Percentiles rank a stretch among this genome's conserved stretches.
Conservation (phyloP, 2,797 vertebrate species). For the Schizopygopsis pylzovi region DNA sequence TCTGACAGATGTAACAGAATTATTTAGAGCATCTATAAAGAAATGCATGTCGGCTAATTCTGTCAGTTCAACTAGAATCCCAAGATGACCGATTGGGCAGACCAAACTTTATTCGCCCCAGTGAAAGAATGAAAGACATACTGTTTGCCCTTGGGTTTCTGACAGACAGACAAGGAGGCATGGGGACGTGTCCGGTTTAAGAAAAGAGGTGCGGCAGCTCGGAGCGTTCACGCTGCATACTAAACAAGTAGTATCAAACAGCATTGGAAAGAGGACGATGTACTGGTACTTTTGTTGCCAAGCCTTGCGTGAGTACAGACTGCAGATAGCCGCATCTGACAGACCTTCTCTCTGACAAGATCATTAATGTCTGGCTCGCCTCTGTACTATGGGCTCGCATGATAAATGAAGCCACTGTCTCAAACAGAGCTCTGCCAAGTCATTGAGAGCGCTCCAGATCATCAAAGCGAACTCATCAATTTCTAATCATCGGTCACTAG, state of each 20-base stretch:
- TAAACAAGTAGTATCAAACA: constrained; percentile 55
- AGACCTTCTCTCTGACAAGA: constrained; percentile 48
- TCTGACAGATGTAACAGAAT: not conserved
- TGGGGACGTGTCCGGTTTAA: constrained; percentile 50
- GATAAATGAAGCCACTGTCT: constrained; percentile 44
- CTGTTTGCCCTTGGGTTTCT: constrained; percentile 24
- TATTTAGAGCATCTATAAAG: constrained; percentile 13
- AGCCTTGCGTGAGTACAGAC: constrained; percentile 44
- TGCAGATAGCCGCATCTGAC: constrained; percentile 49
- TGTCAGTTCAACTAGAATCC: not conserved
- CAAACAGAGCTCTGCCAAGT: constrained; percentile 17
- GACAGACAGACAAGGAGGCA: constrained; percentile 31
- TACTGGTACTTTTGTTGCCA: constrained; percentile 40
- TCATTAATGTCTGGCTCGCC: constrained; percentile 51
- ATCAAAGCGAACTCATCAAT: not conserved
- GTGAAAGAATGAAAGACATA: not conserved
- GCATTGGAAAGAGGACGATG: constrained; percentile 36
- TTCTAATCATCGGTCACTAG: constrained; percentile 8
- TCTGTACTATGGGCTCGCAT: constrained; percentile 29
- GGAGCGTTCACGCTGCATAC: constrained; percentile 53
- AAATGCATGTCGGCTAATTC: constrained; percentile 15
- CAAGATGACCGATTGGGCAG: not conserved
- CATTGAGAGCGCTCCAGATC: not conserved
- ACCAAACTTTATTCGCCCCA: constrained; percentile 5
- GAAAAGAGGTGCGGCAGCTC: constrained; percentile 51